phyloP scores from a whole-genome alignment of 2,113 vertebrate genomes.

The Cheilinus undulatus region DNA sequence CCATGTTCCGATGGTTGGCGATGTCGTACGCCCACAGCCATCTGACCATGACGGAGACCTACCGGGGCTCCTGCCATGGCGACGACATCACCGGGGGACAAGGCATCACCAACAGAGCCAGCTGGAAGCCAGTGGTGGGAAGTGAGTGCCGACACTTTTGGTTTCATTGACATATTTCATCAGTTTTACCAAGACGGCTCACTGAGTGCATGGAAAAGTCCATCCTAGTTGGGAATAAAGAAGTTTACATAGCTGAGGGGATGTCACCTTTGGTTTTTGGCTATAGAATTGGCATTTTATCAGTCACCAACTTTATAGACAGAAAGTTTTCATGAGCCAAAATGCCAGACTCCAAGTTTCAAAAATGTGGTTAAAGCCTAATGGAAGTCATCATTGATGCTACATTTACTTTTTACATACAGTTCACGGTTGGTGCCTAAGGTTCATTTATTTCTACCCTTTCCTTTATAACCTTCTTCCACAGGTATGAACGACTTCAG shows the following conservation, averaged over 20 bases:
- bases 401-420: no score
- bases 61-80: constrained; percentile 88
- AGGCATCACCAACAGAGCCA: constrained; percentile 92
- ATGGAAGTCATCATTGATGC: no score
- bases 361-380: no score
- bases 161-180: neutral
- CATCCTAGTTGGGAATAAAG: no score
- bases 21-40: constrained; percentile 95
- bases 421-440: neutral
- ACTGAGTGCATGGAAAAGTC: no score
- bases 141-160: constrained; percentile 84
- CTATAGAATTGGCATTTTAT: no score
- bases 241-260: no score
- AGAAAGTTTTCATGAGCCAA: no score
- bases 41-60: constrained; percentile 91
- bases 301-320: no score
- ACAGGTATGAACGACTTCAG: constrained; percentile 98
- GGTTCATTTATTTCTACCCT: neutral
- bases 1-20: constrained; percentile 96
- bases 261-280: no score
- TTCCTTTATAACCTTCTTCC: neutral
- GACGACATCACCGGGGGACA: constrained; percentile 89
- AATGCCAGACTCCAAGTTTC: no score
- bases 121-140: constrained; percentile 90
- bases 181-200: no score